Evolutionary conservation across 2,888 invertebrate species (phyloP).

Genomic region (Epistrophe grossulariae): DNA sequence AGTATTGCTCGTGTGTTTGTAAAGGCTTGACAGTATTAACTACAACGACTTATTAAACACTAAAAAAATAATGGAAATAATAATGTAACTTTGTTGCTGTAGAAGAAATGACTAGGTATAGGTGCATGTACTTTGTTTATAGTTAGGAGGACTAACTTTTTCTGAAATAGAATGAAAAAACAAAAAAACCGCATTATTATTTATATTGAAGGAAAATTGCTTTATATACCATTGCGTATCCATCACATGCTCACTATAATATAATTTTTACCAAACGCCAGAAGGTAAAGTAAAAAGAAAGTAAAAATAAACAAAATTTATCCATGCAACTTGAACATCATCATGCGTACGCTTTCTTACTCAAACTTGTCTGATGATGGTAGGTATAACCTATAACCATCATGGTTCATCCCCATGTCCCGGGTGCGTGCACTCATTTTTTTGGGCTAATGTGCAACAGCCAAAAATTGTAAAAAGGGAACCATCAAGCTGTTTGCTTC

Average conservation of each 20-base stretch:
- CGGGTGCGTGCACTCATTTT: conserved; percentile 30
- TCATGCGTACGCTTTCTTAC: conserved; percentile 40
- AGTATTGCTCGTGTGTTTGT: too few relatives aligned
- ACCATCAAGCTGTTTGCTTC: conserved; percentile 45
- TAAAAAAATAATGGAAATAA: too few relatives aligned
- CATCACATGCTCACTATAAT: conserved; percentile 11
- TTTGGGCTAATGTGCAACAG: conserved; percentile 45
- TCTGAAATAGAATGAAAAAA: not conserved
- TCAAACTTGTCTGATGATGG: conserved; percentile 2
- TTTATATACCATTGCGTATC: not conserved
- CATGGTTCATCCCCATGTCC: not conserved
- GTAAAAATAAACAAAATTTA: conserved; percentile 18
- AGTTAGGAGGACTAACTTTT: not conserved
- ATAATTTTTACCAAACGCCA: conserved; percentile 23
- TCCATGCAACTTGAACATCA: conserved; percentile 27
- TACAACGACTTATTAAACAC: too few relatives aligned
- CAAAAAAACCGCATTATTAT: not conserved
- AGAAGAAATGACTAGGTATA: too few relatives aligned
- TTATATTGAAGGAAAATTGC: not conserved
- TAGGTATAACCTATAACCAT: not conserved
- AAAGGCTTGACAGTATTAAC: too few relatives aligned
- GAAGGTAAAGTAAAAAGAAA: conserved; percentile 45
- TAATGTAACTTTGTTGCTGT: too few relatives aligned
- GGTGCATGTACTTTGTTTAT: too few relatives aligned
- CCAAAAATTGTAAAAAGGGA: conserved; percentile 53